phyloP scores from a whole-genome alignment of 92 coral and sea anemone genomes.

The Zoanthus sociatus region DNA sequence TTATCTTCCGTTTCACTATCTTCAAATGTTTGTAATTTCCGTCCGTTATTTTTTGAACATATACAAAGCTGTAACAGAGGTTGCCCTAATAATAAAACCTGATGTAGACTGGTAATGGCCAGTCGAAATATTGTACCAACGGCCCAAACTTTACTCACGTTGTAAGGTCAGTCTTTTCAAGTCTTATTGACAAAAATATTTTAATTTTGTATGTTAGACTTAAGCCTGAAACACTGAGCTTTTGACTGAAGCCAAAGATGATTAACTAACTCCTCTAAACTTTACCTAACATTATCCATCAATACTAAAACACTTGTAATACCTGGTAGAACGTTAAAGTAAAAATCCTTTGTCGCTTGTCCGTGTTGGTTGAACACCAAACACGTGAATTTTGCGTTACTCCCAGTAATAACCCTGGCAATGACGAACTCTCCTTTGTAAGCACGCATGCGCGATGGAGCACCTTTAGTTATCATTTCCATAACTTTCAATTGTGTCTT shows the following conservation, averaged over 20 bases:
- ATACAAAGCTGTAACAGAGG: too few relatives aligned
- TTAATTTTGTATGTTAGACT: too few relatives aligned
- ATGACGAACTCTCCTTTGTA: slow-evolving; percentile 17
- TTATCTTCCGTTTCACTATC: too few relatives aligned
- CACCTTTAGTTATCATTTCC: neutral
- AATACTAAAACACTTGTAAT: neutral
- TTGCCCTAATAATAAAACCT: too few relatives aligned
- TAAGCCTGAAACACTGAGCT: neutral
- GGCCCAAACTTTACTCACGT: too few relatives aligned
- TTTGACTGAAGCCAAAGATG: neutral
- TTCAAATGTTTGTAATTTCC: too few relatives aligned
- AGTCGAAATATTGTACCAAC: too few relatives aligned
- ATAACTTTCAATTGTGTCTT: slow-evolving; percentile 3
- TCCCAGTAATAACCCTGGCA: neutral
- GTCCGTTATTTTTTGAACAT: too few relatives aligned
- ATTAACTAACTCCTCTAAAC: too few relatives aligned
- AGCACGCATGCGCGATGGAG: slow-evolving; percentile 40
- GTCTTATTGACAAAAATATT: too few relatives aligned
- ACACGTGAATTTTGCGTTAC: slow-evolving; percentile 25
- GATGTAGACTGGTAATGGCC: too few relatives aligned
- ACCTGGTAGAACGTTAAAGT: slow-evolving; percentile 36
- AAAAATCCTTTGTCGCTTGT: slow-evolving; percentile 27
- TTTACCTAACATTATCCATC: neutral
- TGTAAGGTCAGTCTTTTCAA: too few relatives aligned
- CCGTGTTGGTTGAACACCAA: slow-evolving; percentile 39